Base-by-base conservation (phyloP, 2,113 vertebrate genomes). In the Ifrita kowaldi region DNA sequence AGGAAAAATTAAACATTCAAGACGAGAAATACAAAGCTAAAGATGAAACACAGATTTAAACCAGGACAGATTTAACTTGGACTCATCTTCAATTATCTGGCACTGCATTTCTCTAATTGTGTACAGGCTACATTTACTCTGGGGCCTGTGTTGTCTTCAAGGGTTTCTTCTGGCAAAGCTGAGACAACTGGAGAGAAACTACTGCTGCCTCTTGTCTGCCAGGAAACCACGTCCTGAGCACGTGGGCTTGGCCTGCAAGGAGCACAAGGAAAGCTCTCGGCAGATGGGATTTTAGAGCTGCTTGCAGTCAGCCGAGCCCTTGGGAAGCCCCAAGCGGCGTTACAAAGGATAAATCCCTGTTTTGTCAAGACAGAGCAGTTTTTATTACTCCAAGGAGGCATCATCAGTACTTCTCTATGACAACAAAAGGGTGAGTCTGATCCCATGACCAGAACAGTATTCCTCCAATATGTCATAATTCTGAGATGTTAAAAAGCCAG, bases 381-480 rank as follows among this genome's bases (percentile, higher is more conserved):
- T 67, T 87, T 91, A 76, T 87, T 79, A 41, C 89, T 52, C 83
- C 63, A 55, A 77, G 84, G 76, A 95, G 49, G 76, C 17, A 18
- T n/a, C 35, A 46, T 86, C 83, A 68, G 83, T 28, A 44, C 84
- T 95, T 75, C 69, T 68, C 87, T 91, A 78, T 81, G 93, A 84
- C 94, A 92, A 82, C 77, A 74, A 32, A 82, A 94, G 92, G 90
- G 88, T 71, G 93, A 90, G 93, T 86, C 93, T 79, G 47, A 74
- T 84, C 87, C 76, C 85, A 17, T 95, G 90, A 93, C 71, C 81
- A 37, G 49, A 91, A 27, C 56, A 59, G 73, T 91, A 62, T 74
- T 90, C 39, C 35, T 92, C 76, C 57, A 65, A 32, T 35, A 84
- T 26, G 59, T 83, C 84, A 80, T 67, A 68, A 10, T 67, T 70